phyloP scores from a whole-genome alignment of 2,113 vertebrate genomes.

The Paraplagusia blochii region DNA sequence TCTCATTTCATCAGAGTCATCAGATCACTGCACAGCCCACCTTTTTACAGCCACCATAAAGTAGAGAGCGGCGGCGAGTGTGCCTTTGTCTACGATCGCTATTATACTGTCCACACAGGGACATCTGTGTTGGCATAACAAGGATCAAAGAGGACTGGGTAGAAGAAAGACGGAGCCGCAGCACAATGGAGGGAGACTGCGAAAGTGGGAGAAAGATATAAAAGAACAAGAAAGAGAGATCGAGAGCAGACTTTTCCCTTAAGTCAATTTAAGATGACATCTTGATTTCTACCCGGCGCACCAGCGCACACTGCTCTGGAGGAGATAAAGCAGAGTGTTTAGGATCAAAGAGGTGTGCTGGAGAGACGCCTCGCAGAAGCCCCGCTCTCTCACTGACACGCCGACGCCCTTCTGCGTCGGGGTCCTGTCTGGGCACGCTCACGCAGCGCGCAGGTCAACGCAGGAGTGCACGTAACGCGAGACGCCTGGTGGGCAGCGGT shows the following conservation, averaged over 20 bases:
- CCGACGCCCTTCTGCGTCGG: slow-evolving; percentile 55
- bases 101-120: slow-evolving; percentile 53
- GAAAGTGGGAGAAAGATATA: slow-evolving; percentile 44
- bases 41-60: slow-evolving; percentile 27
- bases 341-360: slow-evolving; percentile 70
- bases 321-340: slow-evolving; percentile 70
- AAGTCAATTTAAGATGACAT: slow-evolving; percentile 76
- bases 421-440: slow-evolving; percentile 50
- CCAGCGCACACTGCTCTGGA: slow-evolving; percentile 45
- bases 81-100: slow-evolving; percentile 47
- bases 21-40: slow-evolving; percentile 36
- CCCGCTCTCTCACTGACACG: slow-evolving; percentile 46
- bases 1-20: slow-evolving; percentile 65
- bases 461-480: slow-evolving; percentile 20
- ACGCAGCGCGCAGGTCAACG: slow-evolving; percentile 17
- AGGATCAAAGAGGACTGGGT: slow-evolving; percentile 66
- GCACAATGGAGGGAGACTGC: slow-evolving; percentile 44
- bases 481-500: slow-evolving; percentile 10
- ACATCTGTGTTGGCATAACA: slow-evolving; percentile 45
- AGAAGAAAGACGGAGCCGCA: slow-evolving; percentile 47
- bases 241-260: slow-evolving; percentile 58
- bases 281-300: slow-evolving; percentile 73
- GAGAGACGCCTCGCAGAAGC: slow-evolving; percentile 58
- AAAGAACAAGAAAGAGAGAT: slow-evolving; percentile 62
- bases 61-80: slow-evolving; percentile 30